A percentile compares a stretch with the other conserved stretches of the same genome.
Conservation (phyloP, 2,113 vertebrate species). For the Spilogale gracilis region DNA sequence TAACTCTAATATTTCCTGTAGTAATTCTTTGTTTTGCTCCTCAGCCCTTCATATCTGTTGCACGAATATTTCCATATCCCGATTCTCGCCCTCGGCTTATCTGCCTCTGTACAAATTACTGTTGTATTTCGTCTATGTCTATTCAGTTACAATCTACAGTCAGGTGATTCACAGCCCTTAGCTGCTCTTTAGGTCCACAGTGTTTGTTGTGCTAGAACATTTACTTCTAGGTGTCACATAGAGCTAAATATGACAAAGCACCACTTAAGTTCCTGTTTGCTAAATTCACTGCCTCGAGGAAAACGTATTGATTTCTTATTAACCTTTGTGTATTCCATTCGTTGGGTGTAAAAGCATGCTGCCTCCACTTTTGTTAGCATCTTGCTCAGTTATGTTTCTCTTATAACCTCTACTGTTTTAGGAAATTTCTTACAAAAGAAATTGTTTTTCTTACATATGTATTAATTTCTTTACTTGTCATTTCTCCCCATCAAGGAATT, state of each 20-base stretch:
- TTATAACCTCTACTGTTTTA: not conserved
- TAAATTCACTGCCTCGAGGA: constrained; percentile 36
- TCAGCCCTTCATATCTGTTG: not conserved
- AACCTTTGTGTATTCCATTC: constrained; percentile 53
- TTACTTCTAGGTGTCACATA: constrained; percentile 25
- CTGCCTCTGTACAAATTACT: not conserved
- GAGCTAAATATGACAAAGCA: constrained; percentile 62
- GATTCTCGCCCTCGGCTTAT: not conserved
- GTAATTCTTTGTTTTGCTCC: not conserved
- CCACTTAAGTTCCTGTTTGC: constrained; percentile 25
- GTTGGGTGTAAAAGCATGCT: constrained; percentile 44
- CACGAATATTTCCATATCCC: not conserved
- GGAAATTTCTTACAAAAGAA: not conserved
- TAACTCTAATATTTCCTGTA: constrained; percentile 1
- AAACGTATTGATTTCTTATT: constrained; percentile 60
- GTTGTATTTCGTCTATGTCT: not conserved
- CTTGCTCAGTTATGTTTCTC: not conserved
- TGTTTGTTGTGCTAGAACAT: constrained; percentile 29
- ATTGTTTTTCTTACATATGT: not conserved
- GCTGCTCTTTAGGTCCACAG: not conserved
- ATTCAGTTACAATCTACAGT: not conserved
- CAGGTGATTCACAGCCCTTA: not conserved
- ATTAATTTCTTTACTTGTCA: not conserved
- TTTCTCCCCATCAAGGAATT: not conserved
- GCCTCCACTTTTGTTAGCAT: not conserved